Evolutionary conservation across 2,888 invertebrate species (phyloP).

Genomic region (Brenthis daphne): DNA sequence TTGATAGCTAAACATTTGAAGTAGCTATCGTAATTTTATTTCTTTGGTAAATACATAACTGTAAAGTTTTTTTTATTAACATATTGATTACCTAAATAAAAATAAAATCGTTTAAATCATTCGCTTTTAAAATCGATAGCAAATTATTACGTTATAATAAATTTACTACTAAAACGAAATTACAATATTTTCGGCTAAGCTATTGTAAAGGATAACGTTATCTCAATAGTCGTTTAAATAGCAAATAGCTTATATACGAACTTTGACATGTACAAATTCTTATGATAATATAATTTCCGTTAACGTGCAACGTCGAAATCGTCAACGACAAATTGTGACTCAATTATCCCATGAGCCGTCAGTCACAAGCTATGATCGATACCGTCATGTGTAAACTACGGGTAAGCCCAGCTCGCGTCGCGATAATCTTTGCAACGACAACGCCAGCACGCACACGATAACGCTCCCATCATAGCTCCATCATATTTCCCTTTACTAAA

Average conservation of each 20-base stretch:
- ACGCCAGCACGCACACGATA: conserved; percentile 57
- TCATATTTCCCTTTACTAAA: conserved; percentile 12
- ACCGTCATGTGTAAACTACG: conserved; percentile 61
- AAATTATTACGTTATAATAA: too few species aligned
- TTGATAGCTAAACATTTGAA: too few species aligned
- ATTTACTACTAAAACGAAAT: too few species aligned
- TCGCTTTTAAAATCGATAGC: too few species aligned
- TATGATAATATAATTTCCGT: background rate
- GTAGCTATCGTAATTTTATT: too few species aligned
- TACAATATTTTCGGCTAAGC: too few species aligned
- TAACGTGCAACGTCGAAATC: conserved; percentile 30
- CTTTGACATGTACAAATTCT: background rate
- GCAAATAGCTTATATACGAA: too few species aligned
- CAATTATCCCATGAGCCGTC: conserved; percentile 54
- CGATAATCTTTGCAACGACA: conserved; percentile 63
- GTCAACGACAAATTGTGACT: conserved; percentile 37
- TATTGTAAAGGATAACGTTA: too few species aligned
- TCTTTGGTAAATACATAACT: too few species aligned
- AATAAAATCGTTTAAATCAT: background rate
- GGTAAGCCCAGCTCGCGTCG: conserved; percentile 60
- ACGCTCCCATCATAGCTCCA: conserved; percentile 31
- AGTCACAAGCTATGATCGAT: conserved; percentile 61
- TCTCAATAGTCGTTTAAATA: too few species aligned
- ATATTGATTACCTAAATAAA: background rate
- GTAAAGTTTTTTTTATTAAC: too few species aligned